Base-by-base conservation (phyloP, 2,888 invertebrate species). In the Melolontha melolontha region DNA sequence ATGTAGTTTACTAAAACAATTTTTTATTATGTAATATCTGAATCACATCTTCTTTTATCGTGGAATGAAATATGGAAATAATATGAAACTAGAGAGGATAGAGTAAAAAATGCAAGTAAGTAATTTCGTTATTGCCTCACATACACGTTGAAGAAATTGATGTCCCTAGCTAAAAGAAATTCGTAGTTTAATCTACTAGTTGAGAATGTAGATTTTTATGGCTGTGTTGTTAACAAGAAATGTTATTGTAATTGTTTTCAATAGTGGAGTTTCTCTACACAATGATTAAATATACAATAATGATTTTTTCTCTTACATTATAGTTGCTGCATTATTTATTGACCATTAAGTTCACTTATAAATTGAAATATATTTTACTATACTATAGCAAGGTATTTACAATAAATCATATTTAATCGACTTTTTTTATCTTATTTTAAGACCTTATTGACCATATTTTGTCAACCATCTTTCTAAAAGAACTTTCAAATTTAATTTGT, bases 321-420 rank as follows among this genome's bases (percentile, higher is more conserved):
- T 75, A 54, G 64, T 67, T 68, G 59, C 62, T 76, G 73, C 75
- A 72, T 77, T 78, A 76, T 77, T 77, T 76, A 76, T 76, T 75
- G 75, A 74, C 70, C 74, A 73, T 62, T 75, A 73, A 74, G 71
- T 74, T 75, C 75, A 77, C 75, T 71, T 72, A 67, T 75, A 75
- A 75, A 74, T 75, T 77, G 74, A 75, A 76, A 73, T 77, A 76
- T 78, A 77, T 78, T 78, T 77, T 78, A 78, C 73, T 78, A 77
- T 76, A 77, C 75, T 76, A 77, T 75, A 66, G 74, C 74, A 73
- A 74, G 71, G 76, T 77, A 78, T 75, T 75, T 75, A 70, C 74
- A 75, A 72, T 72, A 72, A 71, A 71, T 49, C 62, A 59, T 72
- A 72, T 72, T 71, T 72, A 72, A 72, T 71, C 72, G 40, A 49